Percentiles rank a stretch among this genome's conserved stretches.
These are phyloP conservation scores for Palythoa grandiflora DNA, from an alignment of 92 coral and sea anemone genomes.

Conservation along the genomic window DNA sequence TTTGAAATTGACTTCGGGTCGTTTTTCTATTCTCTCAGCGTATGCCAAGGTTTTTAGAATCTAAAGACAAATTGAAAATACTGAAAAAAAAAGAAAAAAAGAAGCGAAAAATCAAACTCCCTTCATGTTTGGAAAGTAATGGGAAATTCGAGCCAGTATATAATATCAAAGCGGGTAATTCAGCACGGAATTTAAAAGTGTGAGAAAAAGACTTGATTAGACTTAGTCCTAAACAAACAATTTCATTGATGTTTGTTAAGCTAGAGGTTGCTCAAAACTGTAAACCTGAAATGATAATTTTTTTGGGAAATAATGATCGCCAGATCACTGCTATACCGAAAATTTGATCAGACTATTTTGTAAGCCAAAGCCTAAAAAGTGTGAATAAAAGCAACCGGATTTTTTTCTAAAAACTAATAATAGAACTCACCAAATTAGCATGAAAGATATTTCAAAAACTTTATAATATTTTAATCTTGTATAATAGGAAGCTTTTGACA, in stretches of 20 bases:
- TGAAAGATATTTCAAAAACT: too few relatives aligned
- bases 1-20: neutral
- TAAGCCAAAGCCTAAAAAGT: too few relatives aligned
- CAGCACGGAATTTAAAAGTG: neutral
- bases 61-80: too few relatives aligned
- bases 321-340: too few relatives aligned
- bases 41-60: neutral
- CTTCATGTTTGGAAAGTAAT: neutral
- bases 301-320: neutral
- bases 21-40: neutral
- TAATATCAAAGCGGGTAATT: constrained; percentile 3
- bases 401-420: too few relatives aligned
- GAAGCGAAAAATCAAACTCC: neutral
- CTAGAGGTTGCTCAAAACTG: neutral
- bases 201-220: neutral
- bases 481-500: too few relatives aligned
- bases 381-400: too few relatives aligned
- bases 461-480: too few relatives aligned
- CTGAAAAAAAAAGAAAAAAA: too few relatives aligned
- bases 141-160: neutral
- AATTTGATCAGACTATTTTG: neutral
- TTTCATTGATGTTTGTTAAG: neutral
- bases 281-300: neutral
- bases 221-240: constrained; percentile 16
- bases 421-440: too few relatives aligned